Conservation (phyloP, 2,797 vertebrate genomes). For the Enteromius treurensis region DNA sequence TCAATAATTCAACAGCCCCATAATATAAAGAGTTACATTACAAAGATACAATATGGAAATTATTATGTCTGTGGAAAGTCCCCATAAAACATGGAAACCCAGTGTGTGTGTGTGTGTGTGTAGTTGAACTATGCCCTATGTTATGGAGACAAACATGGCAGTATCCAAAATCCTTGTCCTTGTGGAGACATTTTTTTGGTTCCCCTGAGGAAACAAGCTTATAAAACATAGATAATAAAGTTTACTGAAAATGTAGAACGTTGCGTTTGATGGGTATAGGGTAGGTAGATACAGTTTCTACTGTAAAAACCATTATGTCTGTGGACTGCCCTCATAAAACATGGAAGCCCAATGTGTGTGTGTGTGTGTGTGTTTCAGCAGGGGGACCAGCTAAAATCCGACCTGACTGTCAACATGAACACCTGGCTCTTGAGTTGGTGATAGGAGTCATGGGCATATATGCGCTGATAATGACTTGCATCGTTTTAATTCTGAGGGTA, state of each 20-base stretch:
- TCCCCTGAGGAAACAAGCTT: neutral
- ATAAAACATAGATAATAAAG: neutral
- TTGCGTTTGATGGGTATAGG: neutral
- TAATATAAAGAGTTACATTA: neutral
- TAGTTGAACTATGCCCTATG: neutral
- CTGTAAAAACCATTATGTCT: neutral
- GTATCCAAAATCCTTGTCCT: neutral
- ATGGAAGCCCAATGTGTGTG: neutral
- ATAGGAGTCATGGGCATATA: constrained; percentile 53
- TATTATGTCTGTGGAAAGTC: neutral
- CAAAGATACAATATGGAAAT: neutral
- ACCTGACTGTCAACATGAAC: neutral
- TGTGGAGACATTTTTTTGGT: too few relatives aligned
- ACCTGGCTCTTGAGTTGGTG: constrained; percentile 43
- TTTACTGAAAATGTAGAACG: neutral
- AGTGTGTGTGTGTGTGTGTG: neutral
- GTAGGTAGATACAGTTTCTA: neutral
- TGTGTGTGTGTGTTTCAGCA: neutral
- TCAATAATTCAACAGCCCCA: too few relatives aligned
- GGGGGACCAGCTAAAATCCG: fast-evolving
- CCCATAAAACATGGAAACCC: neutral
- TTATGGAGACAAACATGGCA: neutral
- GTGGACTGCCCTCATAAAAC: neutral
- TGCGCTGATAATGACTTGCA: constrained; percentile 53
- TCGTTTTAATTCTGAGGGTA: constrained; percentile 59